A percentile compares a stretch with the other conserved stretches of the same genome.
Evolutionary conservation across 2,888 invertebrate species (phyloP).

Genomic region (Anorthoa munda): DNA sequence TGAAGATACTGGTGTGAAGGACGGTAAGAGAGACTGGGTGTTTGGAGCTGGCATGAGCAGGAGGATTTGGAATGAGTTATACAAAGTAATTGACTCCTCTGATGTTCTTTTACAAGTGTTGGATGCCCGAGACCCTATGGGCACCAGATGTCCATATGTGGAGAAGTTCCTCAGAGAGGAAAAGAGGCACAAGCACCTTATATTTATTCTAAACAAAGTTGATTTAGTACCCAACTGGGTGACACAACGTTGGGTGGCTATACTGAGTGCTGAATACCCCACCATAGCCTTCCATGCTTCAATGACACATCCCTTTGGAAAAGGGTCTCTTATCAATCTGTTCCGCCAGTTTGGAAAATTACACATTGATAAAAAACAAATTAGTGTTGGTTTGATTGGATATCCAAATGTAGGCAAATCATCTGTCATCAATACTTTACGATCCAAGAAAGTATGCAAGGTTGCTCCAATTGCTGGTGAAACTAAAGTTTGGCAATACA

Average conservation of each 20-base stretch:
- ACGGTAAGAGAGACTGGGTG: slow-evolving; percentile 97
- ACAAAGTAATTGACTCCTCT: slow-evolving; percentile 99
- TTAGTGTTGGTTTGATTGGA: slow-evolving; percentile 99
- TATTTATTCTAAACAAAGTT: slow-evolving; percentile 99
- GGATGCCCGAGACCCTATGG: slow-evolving; percentile 99
- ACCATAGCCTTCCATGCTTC: slow-evolving; percentile 99
- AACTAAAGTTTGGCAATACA: slow-evolving; percentile 99
- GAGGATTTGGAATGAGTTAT: slow-evolving; percentile 99
- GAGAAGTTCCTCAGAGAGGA: slow-evolving; percentile 98
- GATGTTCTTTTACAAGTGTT: slow-evolving; percentile 99
- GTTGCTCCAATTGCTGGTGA: slow-evolving; percentile 99
- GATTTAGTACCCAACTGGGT: slow-evolving; percentile 99
- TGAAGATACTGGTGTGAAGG: slow-evolving; percentile 95
- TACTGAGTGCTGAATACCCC: slow-evolving; percentile 98
- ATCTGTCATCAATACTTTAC: slow-evolving; percentile 98
- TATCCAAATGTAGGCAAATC: slow-evolving; percentile 99
- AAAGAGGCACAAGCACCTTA: slow-evolving; percentile 98
- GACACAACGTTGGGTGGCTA: slow-evolving; percentile 99
- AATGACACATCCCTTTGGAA: slow-evolving; percentile 99
- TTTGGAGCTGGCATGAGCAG: slow-evolving; percentile 99
- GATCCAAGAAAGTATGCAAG: slow-evolving; percentile 99
- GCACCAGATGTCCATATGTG: slow-evolving; percentile 98
- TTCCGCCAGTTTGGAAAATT: slow-evolving; percentile 98
- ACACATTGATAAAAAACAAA: slow-evolving; percentile 99
- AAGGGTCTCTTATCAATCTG: slow-evolving; percentile 98